Evolutionary conservation across 2,797 vertebrate species (phyloP), one percentile per base, ranked within the genome.

Genomic region (Sibirionetta formosa): DNA sequence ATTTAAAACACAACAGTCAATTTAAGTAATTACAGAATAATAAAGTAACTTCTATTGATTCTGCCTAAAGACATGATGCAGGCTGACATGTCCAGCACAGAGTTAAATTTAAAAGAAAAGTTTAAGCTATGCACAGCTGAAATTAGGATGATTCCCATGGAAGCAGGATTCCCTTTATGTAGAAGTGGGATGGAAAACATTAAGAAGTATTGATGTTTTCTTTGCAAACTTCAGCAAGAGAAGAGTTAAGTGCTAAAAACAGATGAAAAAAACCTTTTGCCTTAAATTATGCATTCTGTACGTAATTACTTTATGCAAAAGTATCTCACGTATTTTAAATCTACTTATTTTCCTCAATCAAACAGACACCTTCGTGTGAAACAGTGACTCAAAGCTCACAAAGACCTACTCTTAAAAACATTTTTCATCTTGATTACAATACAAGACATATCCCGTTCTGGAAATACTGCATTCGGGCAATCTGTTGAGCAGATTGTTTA

Each of bases 1-100:
- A 95, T 88, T 97, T 97, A 90, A 97, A 97, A 96, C 76, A 93
- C 88, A 96, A 81, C 90, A 96, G 79, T 96, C 86, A 73, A 94
- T 97, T 82, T 77, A 92, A 85, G 46, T 97, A 97, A 98, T 97
- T 97, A 97, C 72, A 94, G 92, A 97, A 95, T 88, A 97, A 97
- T 80, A 95, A 96, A 96, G 92, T 96, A 86, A 97, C 97, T 97
- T 94, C 84, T 96, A 97, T 78, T 0, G 80, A 96, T 95, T 89
- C 71, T 64, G 66, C 94, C 96, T 82, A 96, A 31, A 97, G 94
- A 94, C 53, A 82, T 88, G 84, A 97, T 86, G 91, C n/a, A 95
- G 50, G 51, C 46, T 91, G 95, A 95, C 92, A 89, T 51, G 14
- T 78, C 65, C 42, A 81, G 36, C 24, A 78, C 11, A 93, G 51